Evolutionary conservation across 2,797 vertebrate genomes (phyloP).

Genomic region (Rhabdophis nuchalis): DNA sequence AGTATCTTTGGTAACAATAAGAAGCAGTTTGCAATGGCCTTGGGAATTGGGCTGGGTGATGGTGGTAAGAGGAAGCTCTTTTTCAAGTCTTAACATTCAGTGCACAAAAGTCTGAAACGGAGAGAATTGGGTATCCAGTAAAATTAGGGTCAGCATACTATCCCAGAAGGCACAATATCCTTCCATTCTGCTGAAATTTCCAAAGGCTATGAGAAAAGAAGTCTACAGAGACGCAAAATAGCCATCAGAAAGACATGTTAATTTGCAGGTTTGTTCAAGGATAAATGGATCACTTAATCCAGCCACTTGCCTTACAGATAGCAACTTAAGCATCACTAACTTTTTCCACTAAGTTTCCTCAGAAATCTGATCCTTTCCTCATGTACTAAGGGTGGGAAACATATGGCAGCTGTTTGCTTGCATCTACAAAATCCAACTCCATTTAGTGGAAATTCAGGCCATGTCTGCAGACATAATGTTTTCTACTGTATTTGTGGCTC

Average conservation of each 20-base stretch:
- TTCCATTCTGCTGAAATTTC: neutral
- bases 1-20: neutral
- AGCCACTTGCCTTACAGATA: neutral
- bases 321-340: neutral
- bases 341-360: neutral
- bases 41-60: neutral
- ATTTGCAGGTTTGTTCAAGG: neutral
- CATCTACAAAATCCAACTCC: neutral
- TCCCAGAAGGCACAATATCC: neutral
- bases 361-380: neutral
- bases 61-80: neutral
- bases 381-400: neutral
- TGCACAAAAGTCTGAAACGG: neutral
- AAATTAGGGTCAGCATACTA: neutral
- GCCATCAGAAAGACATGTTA: neutral
- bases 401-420: neutral
- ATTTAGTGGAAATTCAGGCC: neutral
- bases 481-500: neutral
- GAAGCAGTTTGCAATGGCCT: neutral
- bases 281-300: neutral
- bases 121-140: neutral
- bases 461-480: neutral
- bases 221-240: neutral
- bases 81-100: neutral
- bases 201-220: neutral